Conservation (phyloP, 2,797 vertebrate genomes). For the Schizopygopsis malacanthus region DNA sequence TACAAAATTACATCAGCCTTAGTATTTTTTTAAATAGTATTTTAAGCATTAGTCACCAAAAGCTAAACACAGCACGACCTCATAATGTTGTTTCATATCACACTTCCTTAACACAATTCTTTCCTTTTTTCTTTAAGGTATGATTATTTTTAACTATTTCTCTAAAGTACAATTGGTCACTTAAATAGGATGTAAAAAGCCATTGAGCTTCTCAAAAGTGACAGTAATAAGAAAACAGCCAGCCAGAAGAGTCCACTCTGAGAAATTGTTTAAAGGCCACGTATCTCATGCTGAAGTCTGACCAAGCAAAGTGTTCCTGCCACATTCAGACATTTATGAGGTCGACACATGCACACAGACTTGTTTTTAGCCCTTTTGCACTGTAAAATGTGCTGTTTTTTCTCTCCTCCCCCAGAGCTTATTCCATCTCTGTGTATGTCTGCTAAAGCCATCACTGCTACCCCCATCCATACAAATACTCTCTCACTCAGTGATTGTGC, state of each 20-base stretch:
- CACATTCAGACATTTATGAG: constrained; percentile 44
- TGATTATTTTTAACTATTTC: background rate
- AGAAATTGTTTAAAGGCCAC: background rate
- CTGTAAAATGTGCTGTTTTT: constrained; percentile 63
- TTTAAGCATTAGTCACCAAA: constrained; percentile 57
- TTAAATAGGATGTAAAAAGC: background rate
- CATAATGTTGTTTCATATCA: background rate
- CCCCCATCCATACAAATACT: constrained; percentile 43
- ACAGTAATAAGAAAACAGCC: constrained; percentile 7
- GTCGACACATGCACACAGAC: constrained; percentile 37
- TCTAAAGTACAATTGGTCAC: background rate
- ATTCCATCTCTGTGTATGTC: constrained; percentile 64
- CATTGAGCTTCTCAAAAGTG: background rate
- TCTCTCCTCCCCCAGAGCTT: constrained; percentile 57
- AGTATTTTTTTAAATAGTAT: too few species aligned
- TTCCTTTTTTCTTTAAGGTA: background rate
- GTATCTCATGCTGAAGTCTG: background rate
- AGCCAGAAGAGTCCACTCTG: background rate
- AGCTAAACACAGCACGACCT: constrained; percentile 19
- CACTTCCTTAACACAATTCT: background rate
- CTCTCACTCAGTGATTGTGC: constrained; percentile 15
- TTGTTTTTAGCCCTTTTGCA: constrained; percentile 53
- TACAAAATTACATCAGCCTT: constrained; percentile 56
- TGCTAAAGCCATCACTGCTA: constrained; percentile 75
- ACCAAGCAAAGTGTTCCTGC: constrained; percentile 36